Evolutionary conservation across 2,113 vertebrate genomes (phyloP), one percentile per base, ranked within the genome.

Genomic region (Verasper variegatus): DNA sequence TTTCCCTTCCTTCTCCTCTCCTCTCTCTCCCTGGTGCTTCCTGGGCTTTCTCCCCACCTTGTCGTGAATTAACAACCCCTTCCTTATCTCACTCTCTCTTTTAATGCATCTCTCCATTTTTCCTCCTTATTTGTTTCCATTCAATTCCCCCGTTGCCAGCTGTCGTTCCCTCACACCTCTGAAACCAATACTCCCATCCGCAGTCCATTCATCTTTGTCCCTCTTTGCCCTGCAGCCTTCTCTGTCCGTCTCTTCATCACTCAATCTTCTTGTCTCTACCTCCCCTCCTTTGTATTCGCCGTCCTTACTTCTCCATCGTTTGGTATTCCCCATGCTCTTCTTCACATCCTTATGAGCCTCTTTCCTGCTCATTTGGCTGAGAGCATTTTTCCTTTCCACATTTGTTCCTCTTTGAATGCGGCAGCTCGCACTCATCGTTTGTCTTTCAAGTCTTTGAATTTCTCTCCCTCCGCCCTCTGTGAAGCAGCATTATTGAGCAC

Each of bases 141-240:
- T 84, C 55, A 45, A 63, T 56, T 78, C 80, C 65, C 80, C 23
- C 1, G 42, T 54, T 37, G 54, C 57, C 56, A 2, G 40, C 73
- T 78, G 84, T 73, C 76, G 7, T 66, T 86, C 75, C 60, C 55
- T n/a, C 68, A 54, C 18, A 67, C 76, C 47, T 42, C 70, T 78
- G 81, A 87, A 89, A 73, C 81, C 68, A 71, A 73, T 72, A 71
- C 70, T 54, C 75, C 66, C 67, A 45, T 65, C 61, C 1, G 8
- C 1, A n/a, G 20, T 80, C 74, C 71, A 84, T 91, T 91, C 71
- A 74, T 88, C 86, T 86, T 72, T 73, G 80, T 86, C 86, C 72
- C 65, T 21, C 81, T 88, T 80, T 71, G 51, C 72, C 81, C 87
- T 11, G 68, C 73, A 78, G 73, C 80, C 58, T 57, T 71, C 62